Percentiles rank a stretch among this genome's conserved stretches.
Evolutionary conservation across 1,140 invertebrate genomes (phyloP).

Genomic region (Temnothorax curvispinosus): DNA sequence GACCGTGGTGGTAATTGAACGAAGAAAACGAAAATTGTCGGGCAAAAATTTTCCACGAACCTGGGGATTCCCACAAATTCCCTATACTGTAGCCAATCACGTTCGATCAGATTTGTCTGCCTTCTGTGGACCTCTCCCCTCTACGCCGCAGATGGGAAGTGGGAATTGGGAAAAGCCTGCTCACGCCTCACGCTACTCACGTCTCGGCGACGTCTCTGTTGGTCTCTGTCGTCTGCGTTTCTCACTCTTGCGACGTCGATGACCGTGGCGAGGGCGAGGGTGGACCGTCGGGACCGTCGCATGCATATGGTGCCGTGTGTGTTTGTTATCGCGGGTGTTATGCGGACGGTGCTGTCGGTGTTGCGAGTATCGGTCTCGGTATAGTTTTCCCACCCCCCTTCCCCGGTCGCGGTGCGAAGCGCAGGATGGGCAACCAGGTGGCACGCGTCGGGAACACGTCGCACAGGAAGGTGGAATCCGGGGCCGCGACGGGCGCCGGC

Average conservation of each 20-base stretch:
- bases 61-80: too few species aligned
- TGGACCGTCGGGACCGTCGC: background rate
- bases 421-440: slow-evolving; percentile 79
- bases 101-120: too few species aligned
- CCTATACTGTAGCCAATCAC: too few species aligned
- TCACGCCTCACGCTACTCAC: too few species aligned
- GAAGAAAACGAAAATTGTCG: too few species aligned
- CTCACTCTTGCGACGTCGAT: background rate
- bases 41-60: too few species aligned
- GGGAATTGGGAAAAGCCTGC: too few species aligned
- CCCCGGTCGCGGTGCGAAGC: background rate
- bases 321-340: slow-evolving; percentile 57
- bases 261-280: background rate
- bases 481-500: slow-evolving; percentile 16
- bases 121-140: too few species aligned
- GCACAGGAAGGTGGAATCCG: slow-evolving; percentile 53
- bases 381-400: slow-evolving; percentile 8
- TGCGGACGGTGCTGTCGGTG: slow-evolving; percentile 16
- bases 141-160: too few species aligned
- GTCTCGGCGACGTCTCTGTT: too few species aligned
- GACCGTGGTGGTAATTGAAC: too few species aligned
- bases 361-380: background rate
- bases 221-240: background rate
- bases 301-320: slow-evolving; percentile 64
- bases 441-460: slow-evolving; percentile 65